These are phyloP conservation scores for Chaetodon auriga DNA, from an alignment of 2,113 vertebrate species.

Conservation along the genomic window DNA sequence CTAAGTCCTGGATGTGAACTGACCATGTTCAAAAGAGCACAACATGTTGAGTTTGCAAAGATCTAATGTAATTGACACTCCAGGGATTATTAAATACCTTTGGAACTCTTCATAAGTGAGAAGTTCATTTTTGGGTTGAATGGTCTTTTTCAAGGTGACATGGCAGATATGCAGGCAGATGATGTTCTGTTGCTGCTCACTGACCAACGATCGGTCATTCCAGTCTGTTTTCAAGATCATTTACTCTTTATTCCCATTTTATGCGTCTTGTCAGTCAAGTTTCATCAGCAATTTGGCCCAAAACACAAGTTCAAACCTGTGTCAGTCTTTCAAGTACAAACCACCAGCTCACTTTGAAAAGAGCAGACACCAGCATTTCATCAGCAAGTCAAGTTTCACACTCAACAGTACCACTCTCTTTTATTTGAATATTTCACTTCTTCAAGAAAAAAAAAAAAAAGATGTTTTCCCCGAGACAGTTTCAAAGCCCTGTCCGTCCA, in stretches of 20 bases:
- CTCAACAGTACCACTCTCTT: neutral
- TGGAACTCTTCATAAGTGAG: neutral
- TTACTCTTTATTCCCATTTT: conserved; percentile 10
- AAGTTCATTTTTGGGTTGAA: neutral
- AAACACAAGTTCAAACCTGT: conserved; percentile 39
- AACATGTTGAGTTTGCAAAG: neutral
- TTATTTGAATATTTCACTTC: neutral
- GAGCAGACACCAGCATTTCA: conserved; percentile 1
- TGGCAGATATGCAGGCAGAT: neutral
- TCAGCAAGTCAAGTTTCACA: conserved; percentile 13
- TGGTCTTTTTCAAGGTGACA: neutral
- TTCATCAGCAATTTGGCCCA: conserved; percentile 23
- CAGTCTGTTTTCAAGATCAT: neutral
- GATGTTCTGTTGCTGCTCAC: neutral
- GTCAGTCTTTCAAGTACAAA: conserved; percentile 21
- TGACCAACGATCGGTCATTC: neutral
- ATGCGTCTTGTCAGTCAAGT: neutral
- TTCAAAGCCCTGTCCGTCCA: neutral
- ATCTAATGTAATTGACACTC: neutral
- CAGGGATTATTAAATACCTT: neutral
- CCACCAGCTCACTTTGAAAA: conserved; percentile 1
- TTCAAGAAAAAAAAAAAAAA: neutral
- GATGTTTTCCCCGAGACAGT: neutral
- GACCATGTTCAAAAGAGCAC: neutral
- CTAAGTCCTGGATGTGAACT: neutral